These are phyloP conservation scores for Brevimyrus niger DNA, from an alignment of 2,113 vertebrate genomes.

Conservation along the genomic window DNA sequence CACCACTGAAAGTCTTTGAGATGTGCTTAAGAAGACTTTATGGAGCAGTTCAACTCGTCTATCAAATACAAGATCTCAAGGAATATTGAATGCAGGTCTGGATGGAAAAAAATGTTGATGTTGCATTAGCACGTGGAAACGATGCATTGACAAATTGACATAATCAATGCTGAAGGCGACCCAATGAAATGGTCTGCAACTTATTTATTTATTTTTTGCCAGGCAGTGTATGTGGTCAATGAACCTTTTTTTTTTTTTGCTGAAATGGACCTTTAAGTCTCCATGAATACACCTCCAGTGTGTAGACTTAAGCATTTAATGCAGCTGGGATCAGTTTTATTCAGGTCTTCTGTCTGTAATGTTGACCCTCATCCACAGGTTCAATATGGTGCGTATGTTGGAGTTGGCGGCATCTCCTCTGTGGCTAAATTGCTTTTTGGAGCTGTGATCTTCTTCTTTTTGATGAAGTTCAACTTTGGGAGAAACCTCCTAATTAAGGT, in stretches of 20 bases:
- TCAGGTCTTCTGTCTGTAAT: not conserved
- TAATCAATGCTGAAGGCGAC: too few relatives aligned
- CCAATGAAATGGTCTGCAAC: too few relatives aligned
- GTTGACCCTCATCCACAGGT: conserved; percentile 56
- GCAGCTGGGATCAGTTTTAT: not conserved
- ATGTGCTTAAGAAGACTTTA: too few relatives aligned
- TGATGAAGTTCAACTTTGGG: conserved; percentile 81
- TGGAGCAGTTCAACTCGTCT: too few relatives aligned
- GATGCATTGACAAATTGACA: too few relatives aligned
- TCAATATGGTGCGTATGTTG: conserved; percentile 77
- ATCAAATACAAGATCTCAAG: too few relatives aligned
- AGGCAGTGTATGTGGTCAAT: not conserved
- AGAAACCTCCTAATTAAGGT: conserved; percentile 85
- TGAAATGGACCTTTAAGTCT: not conserved
- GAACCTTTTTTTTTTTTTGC: not conserved
- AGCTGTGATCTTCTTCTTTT: conserved; percentile 79
- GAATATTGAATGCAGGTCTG: too few relatives aligned
- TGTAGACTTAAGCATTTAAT: not conserved
- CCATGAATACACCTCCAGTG: not conserved
- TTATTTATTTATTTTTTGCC: not conserved
- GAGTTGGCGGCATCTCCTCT: conserved; percentile 70
- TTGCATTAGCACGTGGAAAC: too few relatives aligned
- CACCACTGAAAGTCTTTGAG: too few relatives aligned
- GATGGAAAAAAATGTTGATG: too few relatives aligned
- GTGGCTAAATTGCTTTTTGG: conserved; percentile 78